These are phyloP conservation scores for Crambe crambe DNA, from an alignment of 37 sponge, comb jelly and placozoan species.

Conservation along the genomic window DNA sequence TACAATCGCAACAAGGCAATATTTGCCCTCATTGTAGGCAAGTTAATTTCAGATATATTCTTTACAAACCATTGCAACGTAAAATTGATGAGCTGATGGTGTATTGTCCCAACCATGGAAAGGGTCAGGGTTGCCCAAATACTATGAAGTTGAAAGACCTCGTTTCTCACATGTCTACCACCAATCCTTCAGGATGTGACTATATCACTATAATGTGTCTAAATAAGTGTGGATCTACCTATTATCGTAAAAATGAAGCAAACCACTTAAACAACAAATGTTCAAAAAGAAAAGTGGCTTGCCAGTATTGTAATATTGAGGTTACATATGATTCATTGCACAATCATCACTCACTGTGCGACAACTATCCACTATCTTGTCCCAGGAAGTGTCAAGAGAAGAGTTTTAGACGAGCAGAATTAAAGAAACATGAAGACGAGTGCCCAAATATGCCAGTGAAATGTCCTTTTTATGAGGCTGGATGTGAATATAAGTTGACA, in stretches of 20 bases:
- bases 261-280: not conserved
- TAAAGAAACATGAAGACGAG: not conserved
- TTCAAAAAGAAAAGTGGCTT: not conserved
- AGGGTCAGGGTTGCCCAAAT: not conserved
- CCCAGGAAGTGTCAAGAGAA: not conserved
- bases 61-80: not conserved
- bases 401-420: not conserved
- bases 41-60: not conserved
- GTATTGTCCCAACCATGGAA: not conserved
- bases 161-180: not conserved
- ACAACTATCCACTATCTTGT: not conserved
- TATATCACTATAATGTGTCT: not conserved
- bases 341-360: not conserved
- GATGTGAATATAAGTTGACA: not conserved
- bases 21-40: not conserved
- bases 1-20: not conserved
- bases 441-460: not conserved
- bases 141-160: not conserved
- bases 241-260: not conserved
- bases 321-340: not conserved
- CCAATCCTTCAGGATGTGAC: not conserved
- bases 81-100: not conserved
- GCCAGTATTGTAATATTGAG: not conserved
- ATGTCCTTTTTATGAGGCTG: conserved; percentile 4
- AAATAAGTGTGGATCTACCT: not conserved